phyloP scores from a whole-genome alignment of 2,797 vertebrate genomes.

The Trachops cirrhosus region DNA sequence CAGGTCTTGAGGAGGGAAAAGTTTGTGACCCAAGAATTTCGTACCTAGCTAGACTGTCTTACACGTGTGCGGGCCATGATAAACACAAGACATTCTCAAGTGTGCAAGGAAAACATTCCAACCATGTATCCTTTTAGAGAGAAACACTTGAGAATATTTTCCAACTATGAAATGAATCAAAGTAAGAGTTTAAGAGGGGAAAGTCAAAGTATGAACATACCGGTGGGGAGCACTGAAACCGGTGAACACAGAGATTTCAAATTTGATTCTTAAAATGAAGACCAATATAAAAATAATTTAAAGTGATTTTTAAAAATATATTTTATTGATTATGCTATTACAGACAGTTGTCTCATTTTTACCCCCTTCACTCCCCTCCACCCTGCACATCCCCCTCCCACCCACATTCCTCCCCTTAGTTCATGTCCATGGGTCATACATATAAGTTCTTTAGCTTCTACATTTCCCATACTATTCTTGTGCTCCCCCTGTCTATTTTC shows the following conservation, averaged over 20 bases:
- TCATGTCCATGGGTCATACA: too few relatives aligned
- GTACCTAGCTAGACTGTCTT: constrained; percentile 60
- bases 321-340: too few relatives aligned
- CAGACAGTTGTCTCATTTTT: too few relatives aligned
- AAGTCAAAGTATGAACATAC: not conserved
- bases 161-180: not conserved
- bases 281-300: not conserved
- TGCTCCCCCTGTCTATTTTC: too few relatives aligned
- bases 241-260: not conserved
- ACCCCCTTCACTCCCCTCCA: too few relatives aligned
- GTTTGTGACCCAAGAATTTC: constrained; percentile 17
- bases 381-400: too few relatives aligned
- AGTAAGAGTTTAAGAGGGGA: not conserved
- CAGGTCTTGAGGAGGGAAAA: not conserved
- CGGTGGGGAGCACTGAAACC: not conserved
- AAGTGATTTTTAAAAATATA: not conserved
- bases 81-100: constrained; percentile 22
- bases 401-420: too few relatives aligned
- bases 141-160: not conserved
- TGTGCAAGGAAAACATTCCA: not conserved
- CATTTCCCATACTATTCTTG: too few relatives aligned
- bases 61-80: not conserved
- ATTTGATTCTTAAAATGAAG: constrained; percentile 1
- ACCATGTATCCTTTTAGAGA: not conserved
- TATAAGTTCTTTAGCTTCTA: too few relatives aligned